A percentile compares a stretch with the other conserved stretches of the same genome.
phyloP scores from a whole-genome alignment of 23 tunicate species.

The Phallusia fumigata region DNA sequence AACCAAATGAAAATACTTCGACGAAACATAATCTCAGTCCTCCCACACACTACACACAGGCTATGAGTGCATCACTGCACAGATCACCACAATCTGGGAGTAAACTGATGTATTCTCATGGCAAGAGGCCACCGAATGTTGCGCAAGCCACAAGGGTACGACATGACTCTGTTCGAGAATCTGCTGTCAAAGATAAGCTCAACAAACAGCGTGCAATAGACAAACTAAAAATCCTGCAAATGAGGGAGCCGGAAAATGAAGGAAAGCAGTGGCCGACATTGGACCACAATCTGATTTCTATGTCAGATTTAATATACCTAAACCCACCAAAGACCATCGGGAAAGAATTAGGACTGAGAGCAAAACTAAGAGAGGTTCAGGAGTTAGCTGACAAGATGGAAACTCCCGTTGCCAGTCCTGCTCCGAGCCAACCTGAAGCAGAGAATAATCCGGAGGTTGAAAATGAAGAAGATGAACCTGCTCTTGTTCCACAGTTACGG shows the following conservation, averaged over 20 bases:
- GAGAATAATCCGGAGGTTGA: not conserved
- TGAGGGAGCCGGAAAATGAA: not conserved
- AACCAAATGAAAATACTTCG: too few species aligned
- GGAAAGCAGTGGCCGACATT: constrained; percentile 46
- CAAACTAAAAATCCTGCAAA: constrained; percentile 6
- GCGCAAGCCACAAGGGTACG: constrained; percentile 9
- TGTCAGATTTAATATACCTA: constrained; percentile 82
- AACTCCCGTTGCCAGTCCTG: constrained; percentile 3
- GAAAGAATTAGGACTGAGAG: constrained; percentile 55
- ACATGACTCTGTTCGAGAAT: constrained; percentile 16
- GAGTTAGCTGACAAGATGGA: constrained; percentile 9
- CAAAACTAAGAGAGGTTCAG: constrained; percentile 30
- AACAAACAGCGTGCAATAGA: constrained; percentile 20
- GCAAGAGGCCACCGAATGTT: not conserved
- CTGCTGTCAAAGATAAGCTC: not conserved
- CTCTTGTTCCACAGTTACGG: constrained; percentile 77
- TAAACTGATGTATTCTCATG: not conserved
- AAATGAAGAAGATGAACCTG: constrained; percentile 18
- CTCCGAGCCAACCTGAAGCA: constrained; percentile 13
- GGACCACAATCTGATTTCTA: constrained; percentile 59
- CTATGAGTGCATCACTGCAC: not conserved
- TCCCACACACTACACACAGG: not conserved
- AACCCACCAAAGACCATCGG: constrained; percentile 68
- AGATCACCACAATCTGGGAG: not conserved
- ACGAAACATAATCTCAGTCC: not conserved